Base-by-base conservation (phyloP, 2,797 vertebrate genomes). In the Alosa sapidissima region DNA sequence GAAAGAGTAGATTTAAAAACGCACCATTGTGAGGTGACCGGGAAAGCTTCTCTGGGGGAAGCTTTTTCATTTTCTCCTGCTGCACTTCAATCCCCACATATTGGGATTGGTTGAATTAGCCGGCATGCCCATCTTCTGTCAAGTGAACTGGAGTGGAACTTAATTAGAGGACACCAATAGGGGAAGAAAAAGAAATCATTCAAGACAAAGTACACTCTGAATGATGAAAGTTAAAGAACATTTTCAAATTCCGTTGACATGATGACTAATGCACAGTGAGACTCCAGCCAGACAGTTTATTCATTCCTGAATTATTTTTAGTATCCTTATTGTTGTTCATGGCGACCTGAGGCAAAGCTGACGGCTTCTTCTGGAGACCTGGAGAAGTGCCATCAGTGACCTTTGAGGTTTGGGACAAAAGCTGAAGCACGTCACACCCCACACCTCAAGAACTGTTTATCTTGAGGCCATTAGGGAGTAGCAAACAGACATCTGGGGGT, bases 401-500 rank as follows among this genome's bases (percentile, higher is more conserved):
- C 41, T 78, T 78, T 78, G 72, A 45, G 72, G 8, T 8, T 8
- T 16, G 41, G 16, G 72, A 47, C 72, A 78, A 78, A 78, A 47
- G 72, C 72, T 14, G 16, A 78, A 47, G 16, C 72, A 21, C 48
- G 16, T 60, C 48, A 24, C 10, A 28, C 9, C 78, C 33, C 65
- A 14, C 72, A 47, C 82, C 16, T 83, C 82, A 81, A 81, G 86
- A 87, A 36, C 78, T 85, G 87, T 82, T 86, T 48, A 60, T 48
- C 24, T 84, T 45, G 84, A n/a, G 85, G 21, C 86, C 83, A 87
- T 89, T 88, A 88, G 86, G 52, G 82, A 86, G 85, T 45, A 83
- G 85, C 48, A 83, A 88, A 90, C 82, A 86, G 72, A 85, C 87
- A 88, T 88, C 85, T 84, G 87, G 82, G 82, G 87, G 86, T 87